A percentile compares a stretch with the other conserved stretches of the same genome.
phyloP scores from a whole-genome alignment of 2,113 vertebrate genomes.

The Trichomycterus rosablanca region DNA sequence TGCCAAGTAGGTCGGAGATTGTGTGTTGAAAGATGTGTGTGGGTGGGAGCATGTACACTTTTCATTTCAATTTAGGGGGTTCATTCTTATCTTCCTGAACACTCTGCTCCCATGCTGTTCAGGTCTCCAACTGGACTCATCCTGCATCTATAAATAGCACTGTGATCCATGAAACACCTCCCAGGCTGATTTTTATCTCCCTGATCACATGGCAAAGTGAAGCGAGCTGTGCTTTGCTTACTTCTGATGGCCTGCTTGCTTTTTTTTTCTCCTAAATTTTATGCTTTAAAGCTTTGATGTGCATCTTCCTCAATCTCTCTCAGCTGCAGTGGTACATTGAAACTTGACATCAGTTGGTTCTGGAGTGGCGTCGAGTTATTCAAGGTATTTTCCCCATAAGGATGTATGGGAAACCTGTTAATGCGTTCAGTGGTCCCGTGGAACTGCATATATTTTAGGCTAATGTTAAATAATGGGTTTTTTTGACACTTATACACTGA shows the following conservation, averaged over 20 bases:
- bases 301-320: neutral
- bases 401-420: too few species aligned
- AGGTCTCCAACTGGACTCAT: constrained; percentile 26
- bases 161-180: constrained; percentile 12
- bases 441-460: too few species aligned
- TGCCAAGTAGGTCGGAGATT: constrained; percentile 26
- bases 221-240: constrained; percentile 7
- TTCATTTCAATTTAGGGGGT: constrained; percentile 31
- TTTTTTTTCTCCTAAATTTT: neutral
- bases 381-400: too few species aligned
- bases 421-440: too few species aligned
- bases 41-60: constrained; percentile 31
- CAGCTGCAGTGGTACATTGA: too few species aligned
- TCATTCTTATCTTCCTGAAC: constrained; percentile 28
- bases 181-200: constrained; percentile 25
- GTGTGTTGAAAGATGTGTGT: too few species aligned
- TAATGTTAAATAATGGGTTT: too few species aligned
- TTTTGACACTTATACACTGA: too few species aligned
- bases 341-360: too few species aligned
- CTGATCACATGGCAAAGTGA: constrained; percentile 31
- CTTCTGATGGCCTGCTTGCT: constrained; percentile 13
- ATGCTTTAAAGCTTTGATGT: constrained; percentile 28
- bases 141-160: constrained; percentile 36
- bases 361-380: too few species aligned
- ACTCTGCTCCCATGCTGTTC: constrained; percentile 34